Conservation (phyloP, 2,113 vertebrate species). For the Mustelus asterias region DNA sequence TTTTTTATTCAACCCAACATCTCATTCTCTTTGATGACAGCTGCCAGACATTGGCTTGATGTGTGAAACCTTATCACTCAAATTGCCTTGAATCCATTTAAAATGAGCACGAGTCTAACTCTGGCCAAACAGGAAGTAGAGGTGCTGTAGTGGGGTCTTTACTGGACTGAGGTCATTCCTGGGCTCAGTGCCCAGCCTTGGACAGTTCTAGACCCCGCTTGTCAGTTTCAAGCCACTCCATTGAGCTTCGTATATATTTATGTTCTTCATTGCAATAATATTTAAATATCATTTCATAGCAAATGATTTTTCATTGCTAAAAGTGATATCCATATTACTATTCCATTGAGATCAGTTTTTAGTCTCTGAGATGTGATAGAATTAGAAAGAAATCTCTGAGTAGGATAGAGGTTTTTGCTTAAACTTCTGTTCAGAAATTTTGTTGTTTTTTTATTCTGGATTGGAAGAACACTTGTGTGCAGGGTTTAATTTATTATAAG, state of each 20-base stretch:
- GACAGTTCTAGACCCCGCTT: not conserved
- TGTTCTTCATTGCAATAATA: not conserved
- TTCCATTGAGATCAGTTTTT: not conserved
- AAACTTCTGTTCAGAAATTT: not conserved
- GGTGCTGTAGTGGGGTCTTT: not conserved
- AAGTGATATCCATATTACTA: not conserved
- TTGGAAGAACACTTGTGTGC: not conserved
- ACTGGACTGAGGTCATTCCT: not conserved
- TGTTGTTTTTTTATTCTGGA: not conserved
- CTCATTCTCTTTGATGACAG: not conserved
- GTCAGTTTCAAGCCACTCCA: not conserved
- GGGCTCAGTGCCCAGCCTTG: not conserved
- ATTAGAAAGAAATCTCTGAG: not conserved
- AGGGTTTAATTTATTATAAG: not conserved
- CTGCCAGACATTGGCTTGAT: not conserved
- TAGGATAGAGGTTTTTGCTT: not conserved
- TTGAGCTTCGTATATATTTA: not conserved
- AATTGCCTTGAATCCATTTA: not conserved
- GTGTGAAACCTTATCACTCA: not conserved
- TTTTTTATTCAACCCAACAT: not conserved
- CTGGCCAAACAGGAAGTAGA: not conserved
- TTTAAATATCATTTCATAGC: not conserved
- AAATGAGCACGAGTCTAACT: not conserved
- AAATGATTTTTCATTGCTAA: not conserved
- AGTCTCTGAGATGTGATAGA: not conserved